phyloP scores from a whole-genome alignment of 92 coral and sea anemone species.

The Metridium senile region DNA sequence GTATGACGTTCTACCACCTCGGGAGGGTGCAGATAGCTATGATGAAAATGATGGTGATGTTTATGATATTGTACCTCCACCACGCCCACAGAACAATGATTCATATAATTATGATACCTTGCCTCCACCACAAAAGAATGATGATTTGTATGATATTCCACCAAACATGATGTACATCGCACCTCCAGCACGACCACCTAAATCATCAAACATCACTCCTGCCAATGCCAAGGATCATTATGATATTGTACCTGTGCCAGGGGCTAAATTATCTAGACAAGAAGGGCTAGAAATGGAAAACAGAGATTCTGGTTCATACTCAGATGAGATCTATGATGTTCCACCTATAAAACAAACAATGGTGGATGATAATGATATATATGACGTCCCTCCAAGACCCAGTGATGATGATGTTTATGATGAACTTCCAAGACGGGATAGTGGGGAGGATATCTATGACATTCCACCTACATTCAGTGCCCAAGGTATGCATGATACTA shows the following conservation, averaged over 20 bases:
- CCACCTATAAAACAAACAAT: conserved; percentile 35
- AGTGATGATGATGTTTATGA: conserved; percentile 43
- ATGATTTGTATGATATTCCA: conserved; percentile 11
- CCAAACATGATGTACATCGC: conserved; percentile 13
- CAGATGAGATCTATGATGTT: conserved; percentile 68
- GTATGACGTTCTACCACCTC: conserved; percentile 22
- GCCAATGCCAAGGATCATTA: conserved; percentile 17
- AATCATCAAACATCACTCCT: conserved; percentile 1
- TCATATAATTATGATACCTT: conserved; percentile 33
- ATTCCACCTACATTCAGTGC: conserved; percentile 9
- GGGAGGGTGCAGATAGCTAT: background rate
- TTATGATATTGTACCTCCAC: conserved; percentile 24
- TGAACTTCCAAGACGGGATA: conserved; percentile 30
- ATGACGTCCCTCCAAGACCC: conserved; percentile 53
- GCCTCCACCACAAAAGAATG: background rate
- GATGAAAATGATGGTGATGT: background rate
- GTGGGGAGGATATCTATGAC: conserved; percentile 27
- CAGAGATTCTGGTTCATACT: conserved; percentile 59
- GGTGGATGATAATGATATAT: conserved; percentile 33
- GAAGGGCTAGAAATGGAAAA: conserved; percentile 23
- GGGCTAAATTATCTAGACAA: background rate
- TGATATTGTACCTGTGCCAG: conserved; percentile 53
- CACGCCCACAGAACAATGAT: conserved; percentile 18
- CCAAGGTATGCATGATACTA: conserved; percentile 10
- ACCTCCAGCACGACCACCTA: conserved; percentile 47